Percentiles rank a stretch among this genome's conserved stretches.
These are phyloP conservation scores for Dermatemys mawii DNA, from an alignment of 2,113 vertebrate genomes.

Conservation along the genomic window DNA sequence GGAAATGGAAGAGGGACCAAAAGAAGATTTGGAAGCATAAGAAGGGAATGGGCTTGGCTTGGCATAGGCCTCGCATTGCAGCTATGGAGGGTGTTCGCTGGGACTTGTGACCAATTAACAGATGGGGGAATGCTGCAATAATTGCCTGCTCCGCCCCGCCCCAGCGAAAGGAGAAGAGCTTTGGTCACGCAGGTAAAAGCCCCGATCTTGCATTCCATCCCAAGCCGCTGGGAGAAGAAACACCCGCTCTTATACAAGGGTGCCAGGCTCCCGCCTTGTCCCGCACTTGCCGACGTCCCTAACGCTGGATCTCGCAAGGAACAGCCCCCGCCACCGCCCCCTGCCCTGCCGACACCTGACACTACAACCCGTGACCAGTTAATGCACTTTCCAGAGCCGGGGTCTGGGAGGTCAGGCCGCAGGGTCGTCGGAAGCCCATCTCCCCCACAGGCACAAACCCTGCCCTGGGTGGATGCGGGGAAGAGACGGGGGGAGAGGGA, in stretches of 20 bases:
- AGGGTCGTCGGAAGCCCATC: not conserved
- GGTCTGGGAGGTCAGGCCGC: not conserved
- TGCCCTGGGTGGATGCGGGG: not conserved
- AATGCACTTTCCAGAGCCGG: not conserved
- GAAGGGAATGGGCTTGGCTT: not conserved
- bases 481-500: not conserved
- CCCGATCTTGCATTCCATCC: not conserved
- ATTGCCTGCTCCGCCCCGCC: not conserved
- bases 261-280: not conserved
- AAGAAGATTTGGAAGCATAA: not conserved
- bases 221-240: not conserved
- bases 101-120: not conserved
- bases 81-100: not conserved
- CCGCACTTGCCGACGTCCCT: too few species aligned
- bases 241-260: not conserved
- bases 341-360: not conserved
- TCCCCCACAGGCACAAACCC: not conserved
- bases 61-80: not conserved
- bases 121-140: not conserved
- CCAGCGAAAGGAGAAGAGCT: not conserved
- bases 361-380: not conserved
- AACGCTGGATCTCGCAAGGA: not conserved
- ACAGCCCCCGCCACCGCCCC: not conserved
- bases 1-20: not conserved
- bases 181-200: not conserved